These are phyloP conservation scores for Zaprionus kolodkinae DNA, from an alignment of 1,140 invertebrate species.

Conservation along the genomic window DNA sequence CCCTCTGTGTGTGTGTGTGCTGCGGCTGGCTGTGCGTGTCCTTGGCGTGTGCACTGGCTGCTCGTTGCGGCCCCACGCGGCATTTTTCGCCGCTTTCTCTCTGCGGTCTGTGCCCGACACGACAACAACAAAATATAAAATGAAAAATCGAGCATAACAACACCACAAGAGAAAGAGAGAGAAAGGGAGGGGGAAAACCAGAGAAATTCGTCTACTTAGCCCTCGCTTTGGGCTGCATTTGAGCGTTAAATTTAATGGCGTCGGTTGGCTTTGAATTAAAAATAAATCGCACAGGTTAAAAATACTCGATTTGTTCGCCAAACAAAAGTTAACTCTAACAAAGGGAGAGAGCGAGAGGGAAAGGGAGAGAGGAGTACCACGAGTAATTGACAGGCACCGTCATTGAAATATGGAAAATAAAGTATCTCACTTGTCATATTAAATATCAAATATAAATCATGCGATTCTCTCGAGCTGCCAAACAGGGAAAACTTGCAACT, in stretches of 20 bases:
- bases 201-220: conserved; percentile 34
- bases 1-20: conserved; percentile 7
- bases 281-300: conserved; percentile 40
- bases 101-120: conserved; percentile 31
- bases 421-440: not conserved
- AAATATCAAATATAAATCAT: conserved; percentile 8
- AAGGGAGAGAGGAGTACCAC: not conserved
- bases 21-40: conserved; percentile 26
- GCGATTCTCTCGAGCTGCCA: not conserved
- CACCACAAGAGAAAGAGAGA: not conserved
- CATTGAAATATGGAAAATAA: not conserved
- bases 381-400: not conserved
- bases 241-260: conserved; percentile 54
- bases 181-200: not conserved
- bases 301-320: conserved; percentile 20
- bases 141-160: conserved; percentile 7
- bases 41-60: conserved; percentile 34
- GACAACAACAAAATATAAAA: conserved; percentile 8
- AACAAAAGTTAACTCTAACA: not conserved
- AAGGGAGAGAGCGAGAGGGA: not conserved
- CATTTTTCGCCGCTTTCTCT: conserved; percentile 32
- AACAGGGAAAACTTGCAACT: conserved; percentile 12
- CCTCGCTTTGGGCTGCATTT: conserved; percentile 46
- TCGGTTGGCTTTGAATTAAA: conserved; percentile 42
- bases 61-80: conserved; percentile 20